Evolutionary conservation across 1,140 invertebrate genomes (phyloP).

Genomic region (Drosophila busckii): DNA sequence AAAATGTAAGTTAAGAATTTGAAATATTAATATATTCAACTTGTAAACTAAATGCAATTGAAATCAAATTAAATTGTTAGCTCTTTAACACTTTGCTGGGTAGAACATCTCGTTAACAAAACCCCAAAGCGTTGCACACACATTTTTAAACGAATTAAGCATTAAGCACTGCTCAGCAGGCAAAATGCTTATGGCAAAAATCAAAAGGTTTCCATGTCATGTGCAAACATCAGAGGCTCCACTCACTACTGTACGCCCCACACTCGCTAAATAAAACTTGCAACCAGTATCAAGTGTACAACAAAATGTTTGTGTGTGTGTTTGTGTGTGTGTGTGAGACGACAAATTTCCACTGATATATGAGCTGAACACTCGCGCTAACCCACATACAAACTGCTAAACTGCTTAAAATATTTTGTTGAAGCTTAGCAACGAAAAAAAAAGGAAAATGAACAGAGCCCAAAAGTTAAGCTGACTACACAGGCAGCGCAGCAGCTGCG

Average conservation of each 20-base stretch:
- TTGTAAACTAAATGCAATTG: background rate
- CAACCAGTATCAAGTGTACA: too few relatives aligned
- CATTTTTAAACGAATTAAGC: slow-evolving; percentile 56
- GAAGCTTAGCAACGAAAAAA: slow-evolving; percentile 62
- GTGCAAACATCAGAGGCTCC: slow-evolving; percentile 4
- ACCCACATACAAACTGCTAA: slow-evolving; percentile 32
- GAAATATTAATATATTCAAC: background rate
- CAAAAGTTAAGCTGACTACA: slow-evolving; percentile 44
- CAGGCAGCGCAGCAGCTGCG: background rate
- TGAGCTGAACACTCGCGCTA: slow-evolving; percentile 41
- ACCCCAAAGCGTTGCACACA: slow-evolving; percentile 11
- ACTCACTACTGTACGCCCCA: too few relatives aligned
- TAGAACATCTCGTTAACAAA: too few relatives aligned
- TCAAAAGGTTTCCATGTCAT: slow-evolving; percentile 43
- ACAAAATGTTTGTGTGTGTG: slow-evolving; percentile 22
- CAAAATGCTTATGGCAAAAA: slow-evolving; percentile 45
- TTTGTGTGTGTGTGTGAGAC: slow-evolving; percentile 6
- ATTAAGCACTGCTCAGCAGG: slow-evolving; percentile 39
- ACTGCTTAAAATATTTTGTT: slow-evolving; percentile 74
- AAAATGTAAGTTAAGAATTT: background rate
- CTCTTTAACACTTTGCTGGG: background rate
- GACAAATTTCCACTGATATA: too few relatives aligned
- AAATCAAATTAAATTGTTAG: background rate
- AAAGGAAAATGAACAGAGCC: slow-evolving; percentile 52
- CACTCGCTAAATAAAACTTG: background rate